These are phyloP conservation scores for Engystomops pustulosus DNA, from an alignment of 2,113 vertebrate genomes.

Conservation along the genomic window DNA sequence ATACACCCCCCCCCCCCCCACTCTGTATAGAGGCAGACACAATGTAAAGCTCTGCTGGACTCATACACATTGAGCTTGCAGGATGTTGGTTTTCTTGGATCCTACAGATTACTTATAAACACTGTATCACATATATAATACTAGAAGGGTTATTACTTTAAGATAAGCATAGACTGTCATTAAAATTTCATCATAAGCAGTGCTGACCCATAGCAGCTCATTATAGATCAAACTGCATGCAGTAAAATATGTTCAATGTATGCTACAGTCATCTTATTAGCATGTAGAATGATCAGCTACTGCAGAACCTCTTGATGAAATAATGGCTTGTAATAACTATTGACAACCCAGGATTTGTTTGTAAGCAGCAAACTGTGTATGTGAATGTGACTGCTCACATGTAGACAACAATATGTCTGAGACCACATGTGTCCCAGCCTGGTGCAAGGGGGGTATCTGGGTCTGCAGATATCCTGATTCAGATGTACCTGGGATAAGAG, in stretches of 20 bases:
- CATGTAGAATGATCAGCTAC: neutral
- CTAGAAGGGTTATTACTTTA: too few species aligned
- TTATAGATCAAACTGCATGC: neutral
- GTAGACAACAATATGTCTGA: constrained; percentile 4
- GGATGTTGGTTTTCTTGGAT: neutral
- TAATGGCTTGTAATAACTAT: neutral
- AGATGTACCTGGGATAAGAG: neutral
- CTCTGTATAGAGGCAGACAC: constrained; percentile 23
- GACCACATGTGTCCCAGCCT: neutral
- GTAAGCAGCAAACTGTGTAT: neutral
- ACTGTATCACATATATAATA: too few species aligned
- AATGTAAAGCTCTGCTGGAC: constrained; percentile 30
- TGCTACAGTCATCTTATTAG: neutral
- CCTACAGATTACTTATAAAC: neutral
- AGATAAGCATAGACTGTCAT: neutral
- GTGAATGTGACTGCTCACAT: neutral
- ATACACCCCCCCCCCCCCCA: neutral
- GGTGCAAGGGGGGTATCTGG: too few species aligned
- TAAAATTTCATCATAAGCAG: neutral
- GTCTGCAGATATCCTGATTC: neutral
- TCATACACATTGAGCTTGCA: neutral
- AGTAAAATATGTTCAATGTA: neutral
- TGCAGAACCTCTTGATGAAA: constrained; percentile 22
- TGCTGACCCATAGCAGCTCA: neutral
- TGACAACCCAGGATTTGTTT: neutral